phyloP scores from a whole-genome alignment of 2,797 vertebrate species.

The Intellagama lesueurii region DNA sequence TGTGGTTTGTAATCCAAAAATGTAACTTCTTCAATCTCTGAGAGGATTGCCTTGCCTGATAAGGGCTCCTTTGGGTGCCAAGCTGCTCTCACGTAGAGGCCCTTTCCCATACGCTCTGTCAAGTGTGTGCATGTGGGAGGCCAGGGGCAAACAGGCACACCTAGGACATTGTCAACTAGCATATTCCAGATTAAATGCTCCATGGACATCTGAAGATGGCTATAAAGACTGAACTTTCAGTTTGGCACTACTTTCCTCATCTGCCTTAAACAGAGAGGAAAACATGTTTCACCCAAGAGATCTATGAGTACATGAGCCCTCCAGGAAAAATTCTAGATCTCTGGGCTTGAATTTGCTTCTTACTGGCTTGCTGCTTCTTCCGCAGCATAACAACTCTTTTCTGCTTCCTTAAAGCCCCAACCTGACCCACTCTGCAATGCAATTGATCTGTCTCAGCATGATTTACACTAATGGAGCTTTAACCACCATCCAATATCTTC shows the following conservation, averaged over 20 bases:
- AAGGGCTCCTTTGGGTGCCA: no score
- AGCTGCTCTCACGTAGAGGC: background rate
- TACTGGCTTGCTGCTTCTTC: background rate
- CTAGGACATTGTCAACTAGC: background rate
- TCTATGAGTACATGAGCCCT: background rate
- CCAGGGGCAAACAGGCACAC: background rate
- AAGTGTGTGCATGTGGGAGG: background rate
- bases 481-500: background rate
- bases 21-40: no score
- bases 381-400: background rate
- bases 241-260: no score
- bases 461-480: slow-evolving; percentile 5
- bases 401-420: background rate
- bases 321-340: background rate
- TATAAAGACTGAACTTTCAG: background rate
- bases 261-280: background rate
- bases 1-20: background rate
- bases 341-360: background rate
- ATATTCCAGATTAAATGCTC: no score
- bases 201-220: background rate
- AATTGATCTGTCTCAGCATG: background rate
- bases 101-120: background rate
- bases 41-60: no score
- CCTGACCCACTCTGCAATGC: background rate
- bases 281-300: background rate